Percentiles rank a stretch among this genome's conserved stretches.
phyloP scores from a whole-genome alignment of 2,888 invertebrate species.

The Bursaphelenchus okinawaensis region DNA sequence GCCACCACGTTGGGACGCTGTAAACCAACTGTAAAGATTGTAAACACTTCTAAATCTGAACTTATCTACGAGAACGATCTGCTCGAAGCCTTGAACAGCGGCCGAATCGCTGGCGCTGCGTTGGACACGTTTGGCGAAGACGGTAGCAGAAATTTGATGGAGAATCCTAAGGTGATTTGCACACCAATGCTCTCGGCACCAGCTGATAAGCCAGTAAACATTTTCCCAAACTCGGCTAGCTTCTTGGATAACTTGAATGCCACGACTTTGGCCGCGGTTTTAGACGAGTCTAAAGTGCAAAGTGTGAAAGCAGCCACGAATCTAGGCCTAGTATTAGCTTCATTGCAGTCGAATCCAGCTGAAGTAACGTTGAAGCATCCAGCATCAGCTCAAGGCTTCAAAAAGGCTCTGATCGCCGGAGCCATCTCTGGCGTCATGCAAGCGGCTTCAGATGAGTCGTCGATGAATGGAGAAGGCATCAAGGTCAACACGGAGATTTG shows the following conservation, averaged over 20 bases:
- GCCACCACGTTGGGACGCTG: conserved; percentile 67
- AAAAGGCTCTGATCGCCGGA: conserved; percentile 29
- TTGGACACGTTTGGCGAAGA: conserved; percentile 86
- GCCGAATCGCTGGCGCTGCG: conserved; percentile 83
- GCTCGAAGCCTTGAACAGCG: conserved; percentile 72
- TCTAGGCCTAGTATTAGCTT: conserved; percentile 23
- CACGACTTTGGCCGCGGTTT: conserved; percentile 26
- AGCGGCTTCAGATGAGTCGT: conserved; percentile 17
- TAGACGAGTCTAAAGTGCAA: conserved; percentile 32
- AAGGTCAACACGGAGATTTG: conserved; percentile 20
- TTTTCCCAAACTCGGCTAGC: conserved; percentile 44
- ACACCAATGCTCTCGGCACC: conserved; percentile 58
- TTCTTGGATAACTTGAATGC: conserved; percentile 46
- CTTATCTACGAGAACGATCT: conserved; percentile 84
- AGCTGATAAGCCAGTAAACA: conserved; percentile 81
- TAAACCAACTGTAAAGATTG: conserved; percentile 78
- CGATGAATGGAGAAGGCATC: conserved; percentile 22
- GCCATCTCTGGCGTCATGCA: conserved; percentile 28
- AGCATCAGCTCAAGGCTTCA: conserved; percentile 22
- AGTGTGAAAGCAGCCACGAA: conserved; percentile 24
- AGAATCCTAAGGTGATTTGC: conserved; percentile 76
- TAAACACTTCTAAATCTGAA: conserved; percentile 93
- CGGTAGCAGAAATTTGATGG: conserved; percentile 66
- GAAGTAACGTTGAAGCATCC: conserved; percentile 22
- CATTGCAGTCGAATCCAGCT: conserved; percentile 20